phyloP scores from a whole-genome alignment of 2,888 invertebrate species.

The Anodontia alba region DNA sequence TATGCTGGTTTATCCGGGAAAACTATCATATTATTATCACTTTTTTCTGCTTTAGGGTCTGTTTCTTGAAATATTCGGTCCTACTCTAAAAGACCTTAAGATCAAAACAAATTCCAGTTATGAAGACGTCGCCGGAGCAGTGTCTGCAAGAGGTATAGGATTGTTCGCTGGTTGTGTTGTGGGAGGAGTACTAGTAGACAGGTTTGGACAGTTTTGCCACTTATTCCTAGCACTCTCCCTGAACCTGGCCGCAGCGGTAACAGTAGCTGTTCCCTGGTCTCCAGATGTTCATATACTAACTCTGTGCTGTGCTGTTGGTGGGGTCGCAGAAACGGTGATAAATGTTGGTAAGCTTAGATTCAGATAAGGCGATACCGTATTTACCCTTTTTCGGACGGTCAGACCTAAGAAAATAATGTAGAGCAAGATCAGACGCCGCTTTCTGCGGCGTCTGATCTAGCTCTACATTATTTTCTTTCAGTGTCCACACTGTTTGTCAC shows the following conservation, averaged over 20 bases:
- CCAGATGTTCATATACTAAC: constrained; percentile 48
- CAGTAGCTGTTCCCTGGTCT: constrained; percentile 57
- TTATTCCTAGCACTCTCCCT: constrained; percentile 65
- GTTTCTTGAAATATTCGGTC: constrained; percentile 68
- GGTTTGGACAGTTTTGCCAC: constrained; percentile 57
- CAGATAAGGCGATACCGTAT: too few species aligned
- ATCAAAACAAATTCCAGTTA: constrained; percentile 59
- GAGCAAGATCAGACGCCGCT: too few species aligned
- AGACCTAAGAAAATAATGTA: too few species aligned
- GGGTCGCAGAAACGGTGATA: constrained; percentile 67
- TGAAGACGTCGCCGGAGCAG: constrained; percentile 67
- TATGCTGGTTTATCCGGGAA: too few species aligned
- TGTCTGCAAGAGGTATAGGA: constrained; percentile 65
- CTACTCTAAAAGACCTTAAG: constrained; percentile 69
- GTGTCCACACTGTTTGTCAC: too few species aligned
- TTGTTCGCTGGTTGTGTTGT: constrained; percentile 47
- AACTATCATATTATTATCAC: too few species aligned
- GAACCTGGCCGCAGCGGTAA: constrained; percentile 52
- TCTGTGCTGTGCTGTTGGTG: constrained; percentile 61
- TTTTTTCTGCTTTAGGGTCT: constrained; percentile 67
- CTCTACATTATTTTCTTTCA: too few species aligned
- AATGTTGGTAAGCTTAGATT: constrained; percentile 62
- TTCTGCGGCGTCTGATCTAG: too few species aligned
- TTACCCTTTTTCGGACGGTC: too few species aligned
- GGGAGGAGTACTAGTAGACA: constrained; percentile 62